These are phyloP conservation scores for Acanthosepion esculentum DNA, from an alignment of 2,888 invertebrate species.

Conservation along the genomic window DNA sequence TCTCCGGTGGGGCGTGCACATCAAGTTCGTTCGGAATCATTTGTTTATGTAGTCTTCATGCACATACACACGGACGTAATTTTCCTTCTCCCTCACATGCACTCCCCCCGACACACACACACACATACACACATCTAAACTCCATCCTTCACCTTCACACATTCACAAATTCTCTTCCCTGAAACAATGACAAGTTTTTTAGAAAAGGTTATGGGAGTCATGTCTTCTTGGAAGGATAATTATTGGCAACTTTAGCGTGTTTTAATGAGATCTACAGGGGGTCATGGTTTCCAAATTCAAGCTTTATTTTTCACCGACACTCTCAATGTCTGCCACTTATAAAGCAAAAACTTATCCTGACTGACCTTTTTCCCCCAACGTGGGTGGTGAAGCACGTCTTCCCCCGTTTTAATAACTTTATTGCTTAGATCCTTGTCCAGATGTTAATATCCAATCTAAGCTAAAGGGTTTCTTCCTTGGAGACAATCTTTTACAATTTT, in stretches of 20 bases:
- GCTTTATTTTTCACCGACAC: background rate
- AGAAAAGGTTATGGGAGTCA: background rate
- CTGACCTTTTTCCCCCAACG: background rate
- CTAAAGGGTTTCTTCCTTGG: too few relatives aligned
- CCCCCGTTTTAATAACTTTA: too few relatives aligned
- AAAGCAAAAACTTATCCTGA: background rate
- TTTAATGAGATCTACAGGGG: background rate
- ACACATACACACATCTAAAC: background rate
- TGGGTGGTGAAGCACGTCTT: background rate
- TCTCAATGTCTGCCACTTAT: background rate
- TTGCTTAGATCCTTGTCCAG: too few relatives aligned
- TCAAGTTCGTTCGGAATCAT: too few relatives aligned
- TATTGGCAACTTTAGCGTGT: background rate
- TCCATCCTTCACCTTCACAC: background rate
- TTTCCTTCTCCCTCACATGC: too few relatives aligned
- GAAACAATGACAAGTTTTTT: background rate
- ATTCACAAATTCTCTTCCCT: background rate
- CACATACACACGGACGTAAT: background rate
- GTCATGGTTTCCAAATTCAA: background rate
- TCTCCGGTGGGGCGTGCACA: too few relatives aligned
- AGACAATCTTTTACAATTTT: too few relatives aligned
- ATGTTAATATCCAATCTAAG: too few relatives aligned
- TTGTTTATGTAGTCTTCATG: too few relatives aligned
- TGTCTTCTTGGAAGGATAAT: background rate
- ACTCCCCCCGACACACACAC: background rate